Percentiles rank a stretch among this genome's conserved stretches.
Conservation (phyloP, 2,797 vertebrate genomes). For the Pelochelys cantorii region DNA sequence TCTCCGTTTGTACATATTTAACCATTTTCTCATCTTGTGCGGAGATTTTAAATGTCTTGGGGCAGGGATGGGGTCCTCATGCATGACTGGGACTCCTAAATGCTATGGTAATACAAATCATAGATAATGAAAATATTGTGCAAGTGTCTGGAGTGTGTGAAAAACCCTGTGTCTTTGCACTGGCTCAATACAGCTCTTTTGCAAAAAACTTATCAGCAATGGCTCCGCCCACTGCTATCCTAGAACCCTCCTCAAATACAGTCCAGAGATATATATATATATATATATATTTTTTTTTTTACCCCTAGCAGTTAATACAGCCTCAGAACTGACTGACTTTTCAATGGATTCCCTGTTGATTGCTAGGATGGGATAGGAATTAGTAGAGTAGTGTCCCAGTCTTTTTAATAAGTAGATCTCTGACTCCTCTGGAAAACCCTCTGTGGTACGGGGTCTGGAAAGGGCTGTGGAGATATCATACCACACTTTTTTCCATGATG, state of each 20-base stretch:
- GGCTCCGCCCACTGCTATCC: not conserved
- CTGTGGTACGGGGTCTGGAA: not conserved
- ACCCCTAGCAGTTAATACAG: not conserved
- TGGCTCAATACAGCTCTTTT: not conserved
- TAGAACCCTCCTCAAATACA: not conserved
- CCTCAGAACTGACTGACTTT: not conserved
- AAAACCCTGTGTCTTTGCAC: not conserved
- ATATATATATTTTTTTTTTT: not conserved
- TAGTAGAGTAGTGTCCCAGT: fast-evolving
- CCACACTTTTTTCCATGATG: not conserved
- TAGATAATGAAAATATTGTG: not conserved
- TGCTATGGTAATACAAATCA: not conserved
- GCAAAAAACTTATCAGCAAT: not conserved
- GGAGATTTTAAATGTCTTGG: not conserved
- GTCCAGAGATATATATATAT: not conserved
- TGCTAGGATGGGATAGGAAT: fast-evolving
- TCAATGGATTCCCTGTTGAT: not conserved
- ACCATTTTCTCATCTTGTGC: not conserved
- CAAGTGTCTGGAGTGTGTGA: fast-evolving
- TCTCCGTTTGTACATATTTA: not conserved
- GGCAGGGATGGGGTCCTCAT: not conserved
- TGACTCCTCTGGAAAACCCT: too few species aligned
- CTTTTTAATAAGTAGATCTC: not conserved
- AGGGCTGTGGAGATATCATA: not conserved
- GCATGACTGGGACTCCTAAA: not conserved